phyloP scores from a whole-genome alignment of 1,140 invertebrate species.

The Scaptomyza pallida region DNA sequence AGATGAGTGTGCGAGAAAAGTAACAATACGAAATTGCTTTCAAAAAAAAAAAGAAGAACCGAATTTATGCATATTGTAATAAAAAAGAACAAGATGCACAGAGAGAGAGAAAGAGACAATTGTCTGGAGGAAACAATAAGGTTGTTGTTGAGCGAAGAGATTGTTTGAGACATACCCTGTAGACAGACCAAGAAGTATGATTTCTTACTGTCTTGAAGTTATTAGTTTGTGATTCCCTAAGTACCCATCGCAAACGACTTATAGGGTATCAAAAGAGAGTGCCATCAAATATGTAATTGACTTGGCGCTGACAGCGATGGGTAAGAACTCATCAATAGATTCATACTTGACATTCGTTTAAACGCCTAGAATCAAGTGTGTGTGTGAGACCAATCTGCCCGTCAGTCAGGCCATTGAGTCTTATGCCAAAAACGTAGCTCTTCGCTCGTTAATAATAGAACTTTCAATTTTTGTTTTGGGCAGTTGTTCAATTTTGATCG shows the following conservation, averaged over 20 bases:
- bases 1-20: too few species aligned
- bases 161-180: background rate
- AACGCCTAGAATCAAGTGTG: conserved; percentile 41
- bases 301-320: conserved; percentile 28
- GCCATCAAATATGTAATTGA: conserved; percentile 67
- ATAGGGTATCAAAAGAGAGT: conserved; percentile 16
- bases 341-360: conserved; percentile 79
- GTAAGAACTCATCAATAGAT: conserved; percentile 72
- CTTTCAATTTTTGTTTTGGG: conserved; percentile 58
- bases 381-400: background rate
- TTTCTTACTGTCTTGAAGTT: too few species aligned
- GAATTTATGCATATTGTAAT: conserved; percentile 67
- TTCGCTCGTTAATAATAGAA: conserved; percentile 23
- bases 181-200: background rate
- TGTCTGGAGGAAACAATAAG: conserved; percentile 20
- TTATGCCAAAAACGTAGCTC: conserved; percentile 63
- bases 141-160: background rate
- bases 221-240: too few species aligned
- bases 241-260: background rate
- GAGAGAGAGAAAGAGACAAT: conserved; percentile 12
- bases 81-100: conserved; percentile 31
- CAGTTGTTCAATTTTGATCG: conserved; percentile 65
- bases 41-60: conserved; percentile 59
- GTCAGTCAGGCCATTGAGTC: background rate
- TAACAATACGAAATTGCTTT: conserved; percentile 51